These are phyloP conservation scores for Saimiri boliviensis DNA, from an alignment of 2,113 vertebrate genomes.

Conservation along the genomic window DNA sequence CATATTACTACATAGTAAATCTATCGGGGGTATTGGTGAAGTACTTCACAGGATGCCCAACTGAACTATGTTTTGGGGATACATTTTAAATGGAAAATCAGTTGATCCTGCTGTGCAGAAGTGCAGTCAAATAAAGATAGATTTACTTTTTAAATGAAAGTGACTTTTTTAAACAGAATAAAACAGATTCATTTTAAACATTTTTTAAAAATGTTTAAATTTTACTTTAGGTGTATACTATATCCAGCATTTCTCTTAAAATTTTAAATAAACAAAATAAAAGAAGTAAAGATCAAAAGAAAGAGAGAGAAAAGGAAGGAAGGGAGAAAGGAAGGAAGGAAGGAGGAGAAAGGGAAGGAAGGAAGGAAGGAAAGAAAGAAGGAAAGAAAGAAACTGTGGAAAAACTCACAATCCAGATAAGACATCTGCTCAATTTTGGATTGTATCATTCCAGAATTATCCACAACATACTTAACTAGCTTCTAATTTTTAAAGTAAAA, in stretches of 20 bases:
- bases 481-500: neutral
- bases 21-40: slow-evolving; percentile 26
- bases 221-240: neutral
- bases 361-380: neutral
- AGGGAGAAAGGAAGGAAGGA: no score
- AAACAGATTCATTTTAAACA: slow-evolving; percentile 33
- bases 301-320: neutral
- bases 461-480: neutral
- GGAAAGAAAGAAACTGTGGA: neutral
- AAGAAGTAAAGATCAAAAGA: neutral
- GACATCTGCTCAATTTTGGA: neutral
- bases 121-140: slow-evolving; percentile 41
- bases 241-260: neutral
- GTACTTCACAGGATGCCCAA: neutral
- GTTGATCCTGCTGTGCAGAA: neutral
- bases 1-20: slow-evolving; percentile 18
- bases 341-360: no score
- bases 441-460: neutral
- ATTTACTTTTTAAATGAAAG: slow-evolving; percentile 38
- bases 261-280: neutral
- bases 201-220: neutral
- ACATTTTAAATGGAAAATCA: slow-evolving; percentile 17
- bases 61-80: neutral
- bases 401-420: neutral
- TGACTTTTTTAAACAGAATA: slow-evolving; percentile 14